Base-by-base conservation (phyloP, 2,113 vertebrate genomes). In the Serilophus lunatus region DNA sequence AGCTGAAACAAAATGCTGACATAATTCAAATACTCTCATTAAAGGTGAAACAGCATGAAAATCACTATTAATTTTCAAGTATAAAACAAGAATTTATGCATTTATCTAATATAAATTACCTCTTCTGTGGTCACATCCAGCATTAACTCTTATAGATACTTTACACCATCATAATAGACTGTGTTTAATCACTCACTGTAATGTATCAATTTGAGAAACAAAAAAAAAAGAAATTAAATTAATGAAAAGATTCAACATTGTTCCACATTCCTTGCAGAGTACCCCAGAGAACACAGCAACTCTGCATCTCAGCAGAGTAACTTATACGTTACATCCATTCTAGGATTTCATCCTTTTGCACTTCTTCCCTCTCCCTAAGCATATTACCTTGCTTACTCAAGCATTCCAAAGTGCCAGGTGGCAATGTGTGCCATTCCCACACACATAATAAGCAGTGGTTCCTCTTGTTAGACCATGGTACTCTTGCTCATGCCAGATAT, bases 51-150 rank as follows among this genome's bases (percentile, higher is more conserved):
- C 5, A 26, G 19, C 16, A 60, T 18, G 31, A 88, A 88, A 94
- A 83, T 65, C 2, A 61, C 15, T 93, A 95, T 93, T 95, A 51
- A 56, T 80, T 96, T 86, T 66, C 33, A 87, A 90, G 56, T 61
- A 76, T 15, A 69, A 92, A 72, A 0, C 28, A 82, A n/a, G 77
- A 90, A 83, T 74, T 60, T 88, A 22, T 57, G 60, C 45, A 85
- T 72, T 94, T 50, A 76, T 60, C 23, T 36, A 85, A 6, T 5
- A 13, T 26, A 91, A 82, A 85, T 51, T 4, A 69, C 15, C 10
- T 77, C 25, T 36, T 24, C 15, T 50, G 18, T 35, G 18, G 31
- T 50, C 54, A 77, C 24, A 7, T 38, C 25, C 66, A 86, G 53
- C 13, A 69, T 68, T 54, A 79, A 20, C 20, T 78, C 40, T 60